Conservation (phyloP, 2,113 vertebrate species). For the Pontoporia blainvillei region DNA sequence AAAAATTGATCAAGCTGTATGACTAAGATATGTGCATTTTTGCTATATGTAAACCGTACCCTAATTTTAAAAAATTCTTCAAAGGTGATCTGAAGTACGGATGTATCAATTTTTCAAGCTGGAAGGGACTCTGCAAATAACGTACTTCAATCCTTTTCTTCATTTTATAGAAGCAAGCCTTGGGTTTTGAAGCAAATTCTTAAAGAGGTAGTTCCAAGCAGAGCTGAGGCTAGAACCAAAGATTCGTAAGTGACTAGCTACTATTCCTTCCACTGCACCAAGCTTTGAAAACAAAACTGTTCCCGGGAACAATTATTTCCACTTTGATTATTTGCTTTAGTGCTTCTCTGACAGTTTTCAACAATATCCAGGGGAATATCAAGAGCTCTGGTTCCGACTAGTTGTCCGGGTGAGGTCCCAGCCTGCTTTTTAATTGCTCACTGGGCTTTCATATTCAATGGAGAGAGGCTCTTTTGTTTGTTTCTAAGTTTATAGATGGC, state of each 20-base stretch:
- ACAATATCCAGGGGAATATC: constrained; percentile 13
- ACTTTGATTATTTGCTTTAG: constrained; percentile 54
- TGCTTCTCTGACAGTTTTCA: constrained; percentile 45
- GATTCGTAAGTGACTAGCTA: neutral
- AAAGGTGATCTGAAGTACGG: neutral
- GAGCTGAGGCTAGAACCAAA: neutral
- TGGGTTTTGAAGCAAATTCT: neutral
- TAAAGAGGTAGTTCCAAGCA: neutral
- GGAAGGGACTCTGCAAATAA: neutral
- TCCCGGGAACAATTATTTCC: constrained; percentile 26
- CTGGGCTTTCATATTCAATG: neutral
- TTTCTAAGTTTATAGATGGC: constrained; percentile 55
- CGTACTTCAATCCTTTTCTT: neutral
- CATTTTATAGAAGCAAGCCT: neutral
- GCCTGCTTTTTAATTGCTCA: constrained; percentile 32
- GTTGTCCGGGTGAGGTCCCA: neutral
- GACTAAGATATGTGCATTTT: neutral
- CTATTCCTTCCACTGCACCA: neutral
- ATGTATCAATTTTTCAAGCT: neutral
- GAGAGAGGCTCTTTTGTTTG: constrained; percentile 41
- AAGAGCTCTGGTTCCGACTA: neutral
- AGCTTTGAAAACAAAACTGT: constrained; percentile 5
- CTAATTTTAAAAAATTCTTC: neutral
- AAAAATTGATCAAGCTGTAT: neutral
- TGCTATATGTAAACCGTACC: neutral